Conservation (phyloP, 2,888 invertebrate species). For the Cabera pusaria region DNA sequence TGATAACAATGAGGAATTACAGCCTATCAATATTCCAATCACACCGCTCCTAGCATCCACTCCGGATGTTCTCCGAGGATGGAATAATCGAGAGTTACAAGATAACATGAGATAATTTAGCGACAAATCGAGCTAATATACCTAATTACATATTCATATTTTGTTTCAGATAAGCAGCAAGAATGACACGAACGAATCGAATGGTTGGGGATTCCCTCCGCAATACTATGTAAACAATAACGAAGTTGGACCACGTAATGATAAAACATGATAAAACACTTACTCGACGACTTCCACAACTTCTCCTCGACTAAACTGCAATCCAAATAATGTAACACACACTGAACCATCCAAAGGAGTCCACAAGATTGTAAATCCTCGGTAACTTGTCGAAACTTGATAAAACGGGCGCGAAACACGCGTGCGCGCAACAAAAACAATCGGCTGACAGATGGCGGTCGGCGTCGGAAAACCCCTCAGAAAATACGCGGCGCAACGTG, state of each 20-base stretch:
- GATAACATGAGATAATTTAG: too few species aligned
- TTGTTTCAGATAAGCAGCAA: too few species aligned
- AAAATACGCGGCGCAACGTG: slow-evolving; percentile 70
- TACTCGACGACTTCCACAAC: slow-evolving; percentile 56
- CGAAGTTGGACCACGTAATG: too few species aligned
- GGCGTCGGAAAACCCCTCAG: slow-evolving; percentile 77
- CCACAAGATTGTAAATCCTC: slow-evolving; percentile 46
- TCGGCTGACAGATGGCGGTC: slow-evolving; percentile 69
- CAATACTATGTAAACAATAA: too few species aligned
- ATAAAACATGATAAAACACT: slow-evolving; percentile 38
- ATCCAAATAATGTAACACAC: slow-evolving; percentile 59
- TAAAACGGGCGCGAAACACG: slow-evolving; percentile 60
- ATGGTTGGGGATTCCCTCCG: slow-evolving; percentile 7
- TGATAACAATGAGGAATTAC: not conserved
- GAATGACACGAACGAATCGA: not conserved
- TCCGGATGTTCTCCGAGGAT: slow-evolving; percentile 1
- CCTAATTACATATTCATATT: too few species aligned
- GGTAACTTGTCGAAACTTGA: slow-evolving; percentile 76
- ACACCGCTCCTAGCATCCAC: not conserved
- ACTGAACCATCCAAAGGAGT: slow-evolving; percentile 57
- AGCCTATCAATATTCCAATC: slow-evolving; percentile 1
- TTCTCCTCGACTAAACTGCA: slow-evolving; percentile 69
- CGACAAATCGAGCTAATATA: too few species aligned
- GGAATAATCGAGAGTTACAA: slow-evolving; percentile 8
- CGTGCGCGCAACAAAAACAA: slow-evolving; percentile 77